phyloP scores from a whole-genome alignment of 2,797 vertebrate genomes.

The Toxotes lorentzi region DNA sequence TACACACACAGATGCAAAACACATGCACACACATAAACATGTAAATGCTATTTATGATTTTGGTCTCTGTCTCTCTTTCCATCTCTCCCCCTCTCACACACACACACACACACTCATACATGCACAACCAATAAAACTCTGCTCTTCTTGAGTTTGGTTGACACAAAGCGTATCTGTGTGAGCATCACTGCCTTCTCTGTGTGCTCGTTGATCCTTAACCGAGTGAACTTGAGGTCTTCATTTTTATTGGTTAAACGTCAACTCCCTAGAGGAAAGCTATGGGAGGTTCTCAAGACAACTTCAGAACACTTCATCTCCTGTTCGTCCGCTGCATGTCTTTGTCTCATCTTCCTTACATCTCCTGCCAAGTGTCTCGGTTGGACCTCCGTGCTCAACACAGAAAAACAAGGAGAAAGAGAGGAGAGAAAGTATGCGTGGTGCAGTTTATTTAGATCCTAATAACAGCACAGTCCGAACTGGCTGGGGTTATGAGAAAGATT shows the following conservation, averaged over 20 bases:
- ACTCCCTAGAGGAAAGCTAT: constrained; percentile 32
- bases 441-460: constrained; percentile 51
- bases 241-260: constrained; percentile 65
- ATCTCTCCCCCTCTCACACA: background rate
- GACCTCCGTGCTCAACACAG: constrained; percentile 51
- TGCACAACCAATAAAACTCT: constrained; percentile 10
- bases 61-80: constrained; percentile 18
- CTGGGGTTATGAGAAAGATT: constrained; percentile 64
- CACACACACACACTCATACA: constrained; percentile 2
- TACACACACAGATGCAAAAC: constrained; percentile 51
- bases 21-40: constrained; percentile 47
- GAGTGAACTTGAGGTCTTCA: constrained; percentile 57
- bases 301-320: constrained; percentile 56
- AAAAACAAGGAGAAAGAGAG: constrained; percentile 33
- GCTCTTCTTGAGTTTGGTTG: constrained; percentile 31
- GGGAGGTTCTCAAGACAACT: constrained; percentile 65
- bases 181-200: constrained; percentile 55
- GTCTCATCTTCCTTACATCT: constrained; percentile 70
- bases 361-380: constrained; percentile 62
- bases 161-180: constrained; percentile 57
- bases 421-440: constrained; percentile 15
- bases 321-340: constrained; percentile 45
- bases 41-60: constrained; percentile 50
- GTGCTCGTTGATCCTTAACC: constrained; percentile 55
- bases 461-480: constrained; percentile 41